Conservation (phyloP, 2,113 vertebrate species). For the Lophochroa leadbeateri region DNA sequence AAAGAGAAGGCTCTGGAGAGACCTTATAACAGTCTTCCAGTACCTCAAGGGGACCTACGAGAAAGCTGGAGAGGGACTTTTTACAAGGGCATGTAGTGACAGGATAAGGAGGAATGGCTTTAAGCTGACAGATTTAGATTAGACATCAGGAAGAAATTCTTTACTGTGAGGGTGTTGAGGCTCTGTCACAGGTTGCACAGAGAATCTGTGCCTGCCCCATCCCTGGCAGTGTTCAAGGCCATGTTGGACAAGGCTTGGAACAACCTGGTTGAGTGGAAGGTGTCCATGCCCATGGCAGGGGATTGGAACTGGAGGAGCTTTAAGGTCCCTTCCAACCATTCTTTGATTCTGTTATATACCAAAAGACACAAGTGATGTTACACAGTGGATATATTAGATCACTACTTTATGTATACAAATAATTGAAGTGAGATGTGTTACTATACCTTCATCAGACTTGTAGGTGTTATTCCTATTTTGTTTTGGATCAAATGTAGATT, state of each 20-base stretch:
- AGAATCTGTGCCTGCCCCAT: background rate
- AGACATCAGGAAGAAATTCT: background rate
- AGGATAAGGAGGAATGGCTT: background rate
- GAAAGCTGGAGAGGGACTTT: background rate
- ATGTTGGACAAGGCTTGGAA: background rate
- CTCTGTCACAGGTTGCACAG: background rate
- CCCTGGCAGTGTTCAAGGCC: background rate
- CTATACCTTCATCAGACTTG: constrained; percentile 73
- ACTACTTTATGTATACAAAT: background rate
- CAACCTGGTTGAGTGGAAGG: background rate
- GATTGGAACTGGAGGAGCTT: background rate
- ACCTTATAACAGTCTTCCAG: background rate
- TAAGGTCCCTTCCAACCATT: background rate
- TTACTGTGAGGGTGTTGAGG: background rate
- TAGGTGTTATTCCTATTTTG: background rate
- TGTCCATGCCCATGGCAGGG: background rate
- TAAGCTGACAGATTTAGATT: background rate
- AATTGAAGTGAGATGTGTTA: background rate
- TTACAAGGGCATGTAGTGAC: background rate
- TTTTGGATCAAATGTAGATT: constrained; percentile 55
- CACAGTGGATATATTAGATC: background rate
- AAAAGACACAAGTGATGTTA: background rate
- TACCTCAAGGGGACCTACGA: background rate
- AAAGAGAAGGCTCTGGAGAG: background rate
- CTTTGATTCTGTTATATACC: background rate